A percentile compares a stretch with the other conserved stretches of the same genome.
Evolutionary conservation across 2,888 invertebrate species (phyloP).

Genomic region (Sinohyriopsis cumingii): DNA sequence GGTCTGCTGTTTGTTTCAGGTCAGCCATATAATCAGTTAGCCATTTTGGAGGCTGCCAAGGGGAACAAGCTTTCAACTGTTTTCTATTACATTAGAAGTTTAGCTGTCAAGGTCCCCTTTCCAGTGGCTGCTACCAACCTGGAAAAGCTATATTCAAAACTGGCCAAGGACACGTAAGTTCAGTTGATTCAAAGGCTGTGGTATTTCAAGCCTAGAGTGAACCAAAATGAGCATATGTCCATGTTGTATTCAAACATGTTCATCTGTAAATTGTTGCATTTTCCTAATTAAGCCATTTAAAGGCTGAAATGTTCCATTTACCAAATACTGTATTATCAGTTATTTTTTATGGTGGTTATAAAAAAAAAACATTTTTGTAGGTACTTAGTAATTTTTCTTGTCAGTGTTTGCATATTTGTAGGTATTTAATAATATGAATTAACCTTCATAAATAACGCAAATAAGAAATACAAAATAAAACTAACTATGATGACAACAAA

Average conservation of each 20-base stretch:
- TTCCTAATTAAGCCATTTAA: neutral
- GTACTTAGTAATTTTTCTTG: too few species aligned
- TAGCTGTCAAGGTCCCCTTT: constrained; percentile 88
- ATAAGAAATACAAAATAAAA: too few species aligned
- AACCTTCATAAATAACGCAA: too few species aligned
- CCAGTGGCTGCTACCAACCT: constrained; percentile 88
- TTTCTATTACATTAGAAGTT: constrained; percentile 88
- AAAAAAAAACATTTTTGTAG: too few species aligned
- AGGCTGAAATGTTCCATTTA: too few species aligned
- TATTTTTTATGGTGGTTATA: too few species aligned
- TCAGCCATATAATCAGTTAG: constrained; percentile 91
- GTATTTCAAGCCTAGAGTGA: neutral
- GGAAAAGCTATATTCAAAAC: constrained; percentile 79
- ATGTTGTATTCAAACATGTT: neutral
- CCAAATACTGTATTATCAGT: too few species aligned
- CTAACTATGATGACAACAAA: too few species aligned
- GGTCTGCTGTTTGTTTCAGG: constrained; percentile 73
- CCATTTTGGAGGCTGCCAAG: constrained; percentile 85
- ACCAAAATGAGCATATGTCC: too few species aligned
- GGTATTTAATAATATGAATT: too few species aligned
- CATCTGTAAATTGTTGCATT: neutral
- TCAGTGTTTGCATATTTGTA: too few species aligned
- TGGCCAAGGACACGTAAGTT: constrained; percentile 70
- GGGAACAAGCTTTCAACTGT: constrained; percentile 86
- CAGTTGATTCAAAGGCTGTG: too few species aligned